A percentile compares a stretch with the other conserved stretches of the same genome.
phyloP scores from a whole-genome alignment of 2,888 invertebrate genomes.

The Thysanoteuthis rhombus region DNA sequence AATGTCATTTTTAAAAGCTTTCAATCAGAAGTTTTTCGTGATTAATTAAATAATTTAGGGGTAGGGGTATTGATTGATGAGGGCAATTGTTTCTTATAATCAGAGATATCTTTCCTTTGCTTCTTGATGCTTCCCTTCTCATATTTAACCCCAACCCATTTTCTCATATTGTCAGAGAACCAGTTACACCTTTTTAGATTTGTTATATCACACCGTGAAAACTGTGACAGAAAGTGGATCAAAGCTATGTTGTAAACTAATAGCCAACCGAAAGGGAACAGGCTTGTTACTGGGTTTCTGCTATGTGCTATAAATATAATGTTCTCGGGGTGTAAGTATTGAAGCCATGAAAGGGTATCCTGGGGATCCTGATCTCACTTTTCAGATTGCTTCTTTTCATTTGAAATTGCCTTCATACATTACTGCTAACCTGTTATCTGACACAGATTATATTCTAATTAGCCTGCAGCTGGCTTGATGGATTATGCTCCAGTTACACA shows the following conservation, averaged over 20 bases:
- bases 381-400: not conserved
- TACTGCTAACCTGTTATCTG: not conserved
- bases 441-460: not conserved
- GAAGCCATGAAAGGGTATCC: conserved; percentile 12
- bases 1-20: too few relatives aligned
- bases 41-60: too few relatives aligned
- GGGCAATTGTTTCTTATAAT: too few relatives aligned
- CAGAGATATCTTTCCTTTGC: too few relatives aligned
- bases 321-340: not conserved
- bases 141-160: too few relatives aligned
- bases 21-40: too few relatives aligned
- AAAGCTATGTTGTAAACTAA: not conserved
- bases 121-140: too few relatives aligned
- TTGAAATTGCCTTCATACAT: not conserved
- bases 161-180: not conserved
- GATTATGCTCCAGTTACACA: not conserved
- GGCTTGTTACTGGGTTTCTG: not conserved
- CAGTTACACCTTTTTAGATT: not conserved
- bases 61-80: too few relatives aligned
- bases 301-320: not conserved
- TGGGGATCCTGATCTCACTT: not conserved
- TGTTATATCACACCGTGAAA: not conserved
- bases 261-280: not conserved
- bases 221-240: not conserved
- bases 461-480: not conserved